Evolutionary conservation across 2,888 invertebrate genomes (phyloP).

Genomic region (Danaus chrysippus): DNA sequence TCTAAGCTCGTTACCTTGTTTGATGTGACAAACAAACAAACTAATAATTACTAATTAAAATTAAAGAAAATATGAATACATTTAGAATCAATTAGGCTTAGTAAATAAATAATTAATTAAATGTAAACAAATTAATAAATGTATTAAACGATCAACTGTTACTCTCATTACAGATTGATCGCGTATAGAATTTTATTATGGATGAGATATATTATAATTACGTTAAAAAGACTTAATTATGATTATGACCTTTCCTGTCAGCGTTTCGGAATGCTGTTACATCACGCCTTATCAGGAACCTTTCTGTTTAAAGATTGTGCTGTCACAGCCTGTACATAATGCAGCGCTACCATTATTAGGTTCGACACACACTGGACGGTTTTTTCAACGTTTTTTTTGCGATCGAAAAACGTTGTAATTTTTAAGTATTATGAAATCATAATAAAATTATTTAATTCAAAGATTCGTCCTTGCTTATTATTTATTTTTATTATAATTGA

Average conservation of each 20-base stretch:
- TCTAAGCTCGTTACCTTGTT: no score
- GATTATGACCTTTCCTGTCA: conserved; percentile 36
- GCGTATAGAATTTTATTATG: conserved; percentile 13
- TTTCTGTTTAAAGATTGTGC: conserved; percentile 48
- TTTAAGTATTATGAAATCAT: no score
- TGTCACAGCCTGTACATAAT: conserved; percentile 36
- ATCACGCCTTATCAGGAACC: conserved; percentile 52
- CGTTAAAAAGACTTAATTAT: conserved; percentile 32
- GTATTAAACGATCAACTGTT: not conserved
- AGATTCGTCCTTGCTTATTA: no score
- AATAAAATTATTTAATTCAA: no score
- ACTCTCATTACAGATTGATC: not conserved
- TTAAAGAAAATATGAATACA: no score
- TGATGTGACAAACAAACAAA: no score
- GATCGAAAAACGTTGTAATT: not conserved
- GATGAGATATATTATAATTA: conserved; percentile 34
- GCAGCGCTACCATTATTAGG: conserved; percentile 34
- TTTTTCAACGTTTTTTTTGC: not conserved
- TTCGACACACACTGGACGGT: conserved; percentile 18
- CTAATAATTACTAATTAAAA: no score
- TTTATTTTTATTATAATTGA: no score
- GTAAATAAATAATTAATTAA: not conserved
- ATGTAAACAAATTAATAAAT: not conserved
- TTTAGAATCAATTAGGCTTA: no score
- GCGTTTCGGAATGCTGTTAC: conserved; percentile 40